A percentile compares a stretch with the other conserved stretches of the same genome.
Evolutionary conservation across 2,113 vertebrate genomes (phyloP).

Genomic region (Tragelaphus imberbis): DNA sequence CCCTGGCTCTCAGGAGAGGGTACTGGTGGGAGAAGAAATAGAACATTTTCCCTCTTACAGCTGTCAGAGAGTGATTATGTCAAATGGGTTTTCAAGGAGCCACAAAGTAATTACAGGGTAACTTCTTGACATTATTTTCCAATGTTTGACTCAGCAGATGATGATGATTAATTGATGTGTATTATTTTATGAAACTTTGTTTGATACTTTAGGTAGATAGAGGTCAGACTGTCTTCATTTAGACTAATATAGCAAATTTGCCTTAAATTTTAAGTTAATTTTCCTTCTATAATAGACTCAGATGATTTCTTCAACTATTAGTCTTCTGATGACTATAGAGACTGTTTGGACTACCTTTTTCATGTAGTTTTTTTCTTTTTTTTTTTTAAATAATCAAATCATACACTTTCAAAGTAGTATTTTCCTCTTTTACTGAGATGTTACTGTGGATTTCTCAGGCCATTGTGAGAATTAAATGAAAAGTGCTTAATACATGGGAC

Average conservation of each 20-base stretch:
- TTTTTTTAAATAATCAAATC: not conserved
- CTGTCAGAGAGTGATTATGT: conserved; percentile 71
- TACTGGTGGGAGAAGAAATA: conserved; percentile 65
- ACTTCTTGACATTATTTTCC: conserved; percentile 74
- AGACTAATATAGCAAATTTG: not conserved
- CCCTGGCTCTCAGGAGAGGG: conserved; percentile 64
- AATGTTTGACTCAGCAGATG: conserved; percentile 70
- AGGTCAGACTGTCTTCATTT: conserved; percentile 50
- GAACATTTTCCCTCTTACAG: conserved; percentile 65
- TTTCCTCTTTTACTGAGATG: not conserved
- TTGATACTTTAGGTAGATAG: conserved; percentile 51
- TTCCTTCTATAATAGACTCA: not conserved
- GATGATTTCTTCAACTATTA: not conserved
- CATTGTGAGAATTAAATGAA: conserved; percentile 26
- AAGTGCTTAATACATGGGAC: conserved; percentile 15
- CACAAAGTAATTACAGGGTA: conserved; percentile 72
- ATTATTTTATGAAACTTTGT: conserved; percentile 72
- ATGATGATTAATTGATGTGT: conserved; percentile 70
- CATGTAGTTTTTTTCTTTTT: not conserved
- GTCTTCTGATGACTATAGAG: not conserved
- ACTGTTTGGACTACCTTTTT: not conserved
- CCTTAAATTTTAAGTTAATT: conserved; percentile 18
- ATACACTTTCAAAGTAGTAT: not conserved
- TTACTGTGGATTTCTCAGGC: not conserved
- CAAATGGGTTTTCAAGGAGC: conserved; percentile 74